Base-by-base conservation (phyloP, 64 coral and sea anemone genomes). In the Pocillopora verrucosa region DNA sequence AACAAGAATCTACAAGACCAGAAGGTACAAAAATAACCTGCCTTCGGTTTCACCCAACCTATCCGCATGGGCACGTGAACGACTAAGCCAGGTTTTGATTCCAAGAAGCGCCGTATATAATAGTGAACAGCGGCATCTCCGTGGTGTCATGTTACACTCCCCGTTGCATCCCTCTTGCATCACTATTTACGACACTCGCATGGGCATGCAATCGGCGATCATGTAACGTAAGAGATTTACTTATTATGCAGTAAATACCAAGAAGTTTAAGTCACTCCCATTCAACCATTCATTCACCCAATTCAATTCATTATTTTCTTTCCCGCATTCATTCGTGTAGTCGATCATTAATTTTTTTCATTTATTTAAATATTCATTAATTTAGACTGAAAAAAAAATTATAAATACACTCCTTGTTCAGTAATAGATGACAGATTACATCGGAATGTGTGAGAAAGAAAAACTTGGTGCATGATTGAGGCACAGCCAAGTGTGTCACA, bases 1-100 rank as follows among this genome's bases (percentile, higher is more conserved):
- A 85, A 65, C 63, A 72, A 70, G 82, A 72, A 15, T 72, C 65
- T 85, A 6, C 37, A 37, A 16, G 63, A 72, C 82, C 82, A 85
- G 82, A 85, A 2, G 51, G 22, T 4, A 17, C 67, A 56, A n/a
- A 65, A 36, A 56, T 58, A 17, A 24, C 82, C 65, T 57, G 69
- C 38, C 20, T 20, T 41, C 82, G 34, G 65, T 24, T 70, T 70
- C 1, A 85, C 16, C 67, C 63, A 57, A 51, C 36, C 60, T 68
- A 36, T n/a, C 7, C 24, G 51, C 77, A 79, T 79, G 51, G 17
- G 41, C 56, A 34, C 60, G 65, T 45, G 61, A 83, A 36, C 35
- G 25, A 20, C 11, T 70, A 36, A 63, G 26, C 26, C 26, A 0
- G 4, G 24, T 30, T 59, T 61, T 51, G 2, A 37, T 16, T 24